Evolutionary conservation across 1,140 invertebrate genomes (phyloP), one percentile per base, ranked within the genome.

Genomic region (Drosophila guanche): DNA sequence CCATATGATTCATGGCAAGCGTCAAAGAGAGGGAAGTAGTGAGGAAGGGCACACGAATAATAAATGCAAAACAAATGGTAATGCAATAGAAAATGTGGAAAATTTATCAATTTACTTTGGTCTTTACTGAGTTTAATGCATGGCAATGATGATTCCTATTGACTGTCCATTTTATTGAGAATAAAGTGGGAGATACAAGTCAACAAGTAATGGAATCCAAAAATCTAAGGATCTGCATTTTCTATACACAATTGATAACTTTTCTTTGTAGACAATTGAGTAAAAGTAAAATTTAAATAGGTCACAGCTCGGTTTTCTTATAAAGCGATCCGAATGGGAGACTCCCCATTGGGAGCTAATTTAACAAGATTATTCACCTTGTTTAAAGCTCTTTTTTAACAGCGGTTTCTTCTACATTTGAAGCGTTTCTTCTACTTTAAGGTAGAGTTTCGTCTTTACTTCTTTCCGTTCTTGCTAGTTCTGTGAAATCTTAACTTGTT

Each of bases 401-500:
- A 0, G 4, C 33, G 10, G 10, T 37, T 33, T 37, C 33, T 37
- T 37, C 29, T n/a, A 23, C 22, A 40, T 29, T 5, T 53, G 14
- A 8, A 65, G 14, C 22, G n/a, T 12, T 25, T 62, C 20, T 37
- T 33, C 7, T 12, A 37, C 33, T 37, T 37, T 37, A 37, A 37
- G 33, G 3, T 37, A 12, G 33, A 8, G 46, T 22, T 41, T 10
- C 8, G 20, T 25, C 27, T 61, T 7, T 23, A 45, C 1, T 20
- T 12, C 23, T 40, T 23, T n/a, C 5, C 10, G 7, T 27, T 33
- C 6, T 47, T 55, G 6, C 47, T 40, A 23, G 42, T 67, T 55
- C 33, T 37, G 5, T 47, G 48, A 47, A 66, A n/a, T 52, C 5
- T 45, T 59, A 72, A 55, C 45, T 73, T 7, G 59, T 73, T 73